Conservation (phyloP, 35 echinoderm and acorn worm genomes). For the Ophioderma brevispina region DNA sequence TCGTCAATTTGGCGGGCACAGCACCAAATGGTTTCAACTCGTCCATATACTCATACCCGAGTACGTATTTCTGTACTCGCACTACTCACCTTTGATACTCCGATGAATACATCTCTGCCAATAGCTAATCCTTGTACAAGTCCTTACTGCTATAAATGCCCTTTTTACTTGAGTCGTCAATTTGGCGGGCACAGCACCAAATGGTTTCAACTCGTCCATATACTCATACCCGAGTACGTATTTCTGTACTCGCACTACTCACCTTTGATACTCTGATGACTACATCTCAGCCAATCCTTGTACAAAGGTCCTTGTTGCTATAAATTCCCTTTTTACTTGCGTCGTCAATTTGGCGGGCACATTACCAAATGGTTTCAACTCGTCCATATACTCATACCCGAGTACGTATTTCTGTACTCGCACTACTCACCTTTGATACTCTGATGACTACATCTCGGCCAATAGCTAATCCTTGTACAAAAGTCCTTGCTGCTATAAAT, state of each 20-base stretch:
- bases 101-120: constrained; percentile 68
- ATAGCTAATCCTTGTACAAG: constrained; percentile 81
- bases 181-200: constrained; percentile 76
- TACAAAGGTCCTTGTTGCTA: constrained; percentile 80
- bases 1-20: constrained; percentile 62
- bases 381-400: no score
- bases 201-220: no score
- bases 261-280: constrained; percentile 61
- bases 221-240: no score
- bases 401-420: no score
- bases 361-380: constrained; percentile 78
- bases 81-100: constrained; percentile 77
- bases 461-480: constrained; percentile 81
- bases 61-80: no score
- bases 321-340: constrained; percentile 67
- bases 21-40: constrained; percentile 81
- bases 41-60: no score
- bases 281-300: constrained; percentile 83
- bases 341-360: constrained; percentile 64
- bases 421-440: constrained; percentile 76
- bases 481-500: constrained; percentile 84
- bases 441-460: constrained; percentile 70
- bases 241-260: no score
- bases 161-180: constrained; percentile 63
- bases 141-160: constrained; percentile 80